Percentiles rank a stretch among this genome's conserved stretches.
These are phyloP conservation scores for Lacanobia oleracea DNA, from an alignment of 2,888 invertebrate genomes.

Conservation along the genomic window DNA sequence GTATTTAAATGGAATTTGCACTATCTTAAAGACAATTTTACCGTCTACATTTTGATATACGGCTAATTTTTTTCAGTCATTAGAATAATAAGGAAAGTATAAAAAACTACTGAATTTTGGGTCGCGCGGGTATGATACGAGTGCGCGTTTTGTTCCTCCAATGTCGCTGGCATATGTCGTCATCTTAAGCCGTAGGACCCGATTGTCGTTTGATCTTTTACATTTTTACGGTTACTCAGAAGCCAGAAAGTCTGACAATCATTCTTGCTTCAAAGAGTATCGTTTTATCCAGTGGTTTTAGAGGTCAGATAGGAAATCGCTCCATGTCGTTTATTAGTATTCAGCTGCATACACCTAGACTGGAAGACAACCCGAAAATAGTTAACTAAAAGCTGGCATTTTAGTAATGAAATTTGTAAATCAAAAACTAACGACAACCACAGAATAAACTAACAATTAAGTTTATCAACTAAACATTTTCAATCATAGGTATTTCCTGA, in stretches of 20 bases:
- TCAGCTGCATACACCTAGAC: background rate
- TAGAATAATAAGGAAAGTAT: too few relatives aligned
- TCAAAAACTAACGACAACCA: background rate
- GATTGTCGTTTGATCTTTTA: background rate
- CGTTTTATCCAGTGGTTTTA: background rate
- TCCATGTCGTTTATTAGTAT: background rate
- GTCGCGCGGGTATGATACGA: too few relatives aligned
- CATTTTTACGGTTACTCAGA: background rate
- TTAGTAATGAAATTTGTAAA: background rate
- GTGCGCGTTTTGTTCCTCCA: too few relatives aligned
- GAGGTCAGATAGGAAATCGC: too few relatives aligned
- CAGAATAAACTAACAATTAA: slow-evolving; percentile 23
- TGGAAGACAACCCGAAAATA: background rate
- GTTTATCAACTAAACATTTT: slow-evolving; percentile 20
- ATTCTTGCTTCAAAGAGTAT: background rate
- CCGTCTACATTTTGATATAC: too few relatives aligned
- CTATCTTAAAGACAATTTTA: too few relatives aligned
- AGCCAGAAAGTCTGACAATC: background rate
- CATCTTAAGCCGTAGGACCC: background rate
- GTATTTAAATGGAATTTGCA: too few relatives aligned
- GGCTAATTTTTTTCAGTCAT: too few relatives aligned
- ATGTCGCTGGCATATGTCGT: too few relatives aligned
- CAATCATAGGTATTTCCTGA: slow-evolving; percentile 21
- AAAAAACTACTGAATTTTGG: too few relatives aligned
- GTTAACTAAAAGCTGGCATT: background rate